Evolutionary conservation across 2,888 invertebrate genomes (phyloP), one percentile per base, ranked within the genome.

Genomic region (Caenorhabditis drosophilae): DNA sequence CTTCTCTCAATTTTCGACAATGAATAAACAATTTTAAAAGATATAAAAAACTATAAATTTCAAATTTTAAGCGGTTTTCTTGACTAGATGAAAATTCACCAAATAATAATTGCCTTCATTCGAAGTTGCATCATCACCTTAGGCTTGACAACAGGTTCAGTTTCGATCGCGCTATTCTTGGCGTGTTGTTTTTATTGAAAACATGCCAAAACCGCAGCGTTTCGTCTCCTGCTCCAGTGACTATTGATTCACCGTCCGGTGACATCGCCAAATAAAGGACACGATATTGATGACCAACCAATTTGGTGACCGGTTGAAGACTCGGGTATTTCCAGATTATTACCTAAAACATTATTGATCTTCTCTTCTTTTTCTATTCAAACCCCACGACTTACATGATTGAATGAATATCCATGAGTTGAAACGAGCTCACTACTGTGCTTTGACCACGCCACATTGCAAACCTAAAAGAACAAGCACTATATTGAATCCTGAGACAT

Each of bases 321-420:
- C 93, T 92, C 0, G 97, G 97, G 85, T 97, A 98, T 84, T 97
- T 96, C 97, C 97, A 98, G 3, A 98, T 94, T 35, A 97, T 87
- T 73, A 98, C 96, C 75, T 75, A 53, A 36, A 67, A 44, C 18
- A 23, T 45, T 46, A 23, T 27, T 4, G 16, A n/a, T 4, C 26
- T n/a, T 45, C 9, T 26, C 2, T 44, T 44, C 44, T 20, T 25
- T 15, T 45, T 45, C 18, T 40, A 20, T 40, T 4, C 2, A 40
- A 18, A 20, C 26, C 18, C 15, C 25, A 40, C 9, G 31, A 55
- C 60, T 49, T 48, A 74, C 74, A 87, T 97, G 97, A 86, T 97
- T 96, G 86, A 96, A 96, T 20, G 95, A 95, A 85, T 97, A 97
- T 15, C 97, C 97, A 85, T 97, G 97, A 0, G 96, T 97, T 79